Conservation (phyloP, 2,113 vertebrate genomes). For the Stegastes partitus region DNA sequence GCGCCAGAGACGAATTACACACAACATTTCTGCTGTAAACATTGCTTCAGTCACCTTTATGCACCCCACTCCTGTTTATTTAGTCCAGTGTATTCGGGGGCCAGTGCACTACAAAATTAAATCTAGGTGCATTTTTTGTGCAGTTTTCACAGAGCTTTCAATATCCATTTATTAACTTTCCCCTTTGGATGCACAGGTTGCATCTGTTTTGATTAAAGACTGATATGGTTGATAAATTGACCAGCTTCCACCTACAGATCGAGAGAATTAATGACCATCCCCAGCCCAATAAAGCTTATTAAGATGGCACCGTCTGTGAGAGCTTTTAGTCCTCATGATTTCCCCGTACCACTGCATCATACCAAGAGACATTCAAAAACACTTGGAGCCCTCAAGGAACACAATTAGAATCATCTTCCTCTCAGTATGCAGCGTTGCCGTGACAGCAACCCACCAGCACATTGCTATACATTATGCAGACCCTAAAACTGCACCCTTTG, state of each 20-base stretch:
- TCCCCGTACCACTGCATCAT: neutral
- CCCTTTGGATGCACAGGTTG: neutral
- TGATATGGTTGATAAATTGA: conserved; percentile 43
- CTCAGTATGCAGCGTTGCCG: conserved; percentile 34
- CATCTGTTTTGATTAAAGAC: conserved; percentile 49
- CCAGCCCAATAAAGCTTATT: conserved; percentile 31
- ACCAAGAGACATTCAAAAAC: conserved; percentile 28
- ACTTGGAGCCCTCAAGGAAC: conserved; percentile 47
- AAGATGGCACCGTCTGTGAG: neutral
- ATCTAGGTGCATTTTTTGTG: neutral
- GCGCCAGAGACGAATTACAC: conserved; percentile 29
- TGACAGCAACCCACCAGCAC: conserved; percentile 41
- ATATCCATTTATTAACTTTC: conserved; percentile 14
- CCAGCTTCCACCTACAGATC: neutral
- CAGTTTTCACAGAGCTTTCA: neutral
- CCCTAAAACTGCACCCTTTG: conserved; percentile 19
- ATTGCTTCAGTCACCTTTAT: neutral
- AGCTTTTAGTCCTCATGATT: conserved; percentile 18
- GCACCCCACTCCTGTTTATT: neutral
- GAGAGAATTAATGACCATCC: conserved; percentile 39
- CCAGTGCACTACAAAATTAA: neutral
- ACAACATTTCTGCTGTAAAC: conserved; percentile 18
- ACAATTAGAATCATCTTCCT: conserved; percentile 56
- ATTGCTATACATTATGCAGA: conserved; percentile 40
- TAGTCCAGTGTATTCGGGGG: neutral